phyloP scores from a whole-genome alignment of 2,888 invertebrate genomes.

The Nesidiocoris tenuis region DNA sequence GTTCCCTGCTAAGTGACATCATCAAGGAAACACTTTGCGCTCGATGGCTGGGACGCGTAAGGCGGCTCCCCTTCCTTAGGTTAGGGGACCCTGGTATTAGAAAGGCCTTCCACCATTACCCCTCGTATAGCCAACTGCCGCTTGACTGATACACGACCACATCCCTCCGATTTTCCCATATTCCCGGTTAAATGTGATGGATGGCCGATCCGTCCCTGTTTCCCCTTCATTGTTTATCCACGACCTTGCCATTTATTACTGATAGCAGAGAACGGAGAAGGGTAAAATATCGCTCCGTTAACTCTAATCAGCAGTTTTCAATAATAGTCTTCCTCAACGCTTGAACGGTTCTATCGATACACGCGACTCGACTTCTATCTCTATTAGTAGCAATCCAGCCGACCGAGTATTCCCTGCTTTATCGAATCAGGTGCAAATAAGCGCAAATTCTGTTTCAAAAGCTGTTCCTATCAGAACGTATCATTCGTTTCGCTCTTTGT shows the following conservation, averaged over 20 bases:
- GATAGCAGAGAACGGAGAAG: background rate
- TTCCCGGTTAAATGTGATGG: conserved; percentile 5
- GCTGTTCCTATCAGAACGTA: too few species aligned
- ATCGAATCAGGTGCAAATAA: too few species aligned
- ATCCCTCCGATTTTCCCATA: conserved; percentile 3
- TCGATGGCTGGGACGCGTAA: background rate
- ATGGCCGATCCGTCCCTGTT: conserved; percentile 1
- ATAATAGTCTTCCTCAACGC: background rate
- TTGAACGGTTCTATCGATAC: background rate
- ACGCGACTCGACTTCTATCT: too few species aligned
- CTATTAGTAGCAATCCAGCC: too few species aligned
- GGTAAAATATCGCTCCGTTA: background rate
- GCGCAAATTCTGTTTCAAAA: too few species aligned
- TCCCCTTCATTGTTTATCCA: background rate
- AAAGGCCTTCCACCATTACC: background rate
- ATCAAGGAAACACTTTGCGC: conserved; percentile 38
- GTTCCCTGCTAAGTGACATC: conserved; percentile 32
- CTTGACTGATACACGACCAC: background rate
- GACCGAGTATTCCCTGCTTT: too few species aligned
- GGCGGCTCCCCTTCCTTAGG: background rate
- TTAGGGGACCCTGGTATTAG: background rate
- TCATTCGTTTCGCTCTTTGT: too few species aligned
- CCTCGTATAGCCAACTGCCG: background rate
- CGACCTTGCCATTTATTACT: background rate
- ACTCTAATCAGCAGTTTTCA: background rate